Base-by-base conservation (phyloP, 2,888 invertebrate species). In the Drosophila barbarae region DNA sequence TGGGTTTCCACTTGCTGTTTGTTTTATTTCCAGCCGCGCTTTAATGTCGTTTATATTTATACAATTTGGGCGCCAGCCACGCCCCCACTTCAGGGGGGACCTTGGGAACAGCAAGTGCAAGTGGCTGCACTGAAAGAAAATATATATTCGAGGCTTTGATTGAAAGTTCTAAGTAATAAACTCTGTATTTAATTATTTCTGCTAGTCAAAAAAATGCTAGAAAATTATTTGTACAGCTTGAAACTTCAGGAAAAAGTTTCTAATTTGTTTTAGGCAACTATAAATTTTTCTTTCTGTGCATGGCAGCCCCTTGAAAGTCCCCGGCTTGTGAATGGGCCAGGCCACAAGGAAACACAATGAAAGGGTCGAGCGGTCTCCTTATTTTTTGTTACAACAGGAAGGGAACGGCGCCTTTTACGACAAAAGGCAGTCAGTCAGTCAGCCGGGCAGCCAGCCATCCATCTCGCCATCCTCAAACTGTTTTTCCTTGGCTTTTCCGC, bases 41-140 rank as follows among this genome's bases (percentile, higher is more conserved):
- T 80, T 80, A 80, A 82, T 79, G 79, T 79, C 83, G 73, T 78
- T 82, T 82, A 81, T 79, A 79, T 82, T 82, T 79, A 82, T 73
- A 82, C 79, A 82, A 80, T 79, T 79, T 73, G 54, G 69, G 56
- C 30, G 34, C 30, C 52, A 50, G 34, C 51, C 57, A 36, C 53
- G 56, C 53, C 53, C 34, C 35, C 13, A 4, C 54, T 13, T 47
- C 49, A 23, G 52, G 12, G 51, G 41, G 21, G 51, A 28, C 44
- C 63, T 60, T 51, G 52, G 51, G 51, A 39, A 35, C 9, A 39
- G 51, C 74, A 61, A 73, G 61, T 76, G 78, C 81, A 77, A 73
- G 75, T 65, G 64, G 36, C 36, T 52, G 23, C 46, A 47, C 46
- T 47, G 21, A 3, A 9, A 47, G 8, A 13, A 46, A 30, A 15